phyloP scores from a whole-genome alignment of 2,797 vertebrate species.

The Coregonus sp. region DNA sequence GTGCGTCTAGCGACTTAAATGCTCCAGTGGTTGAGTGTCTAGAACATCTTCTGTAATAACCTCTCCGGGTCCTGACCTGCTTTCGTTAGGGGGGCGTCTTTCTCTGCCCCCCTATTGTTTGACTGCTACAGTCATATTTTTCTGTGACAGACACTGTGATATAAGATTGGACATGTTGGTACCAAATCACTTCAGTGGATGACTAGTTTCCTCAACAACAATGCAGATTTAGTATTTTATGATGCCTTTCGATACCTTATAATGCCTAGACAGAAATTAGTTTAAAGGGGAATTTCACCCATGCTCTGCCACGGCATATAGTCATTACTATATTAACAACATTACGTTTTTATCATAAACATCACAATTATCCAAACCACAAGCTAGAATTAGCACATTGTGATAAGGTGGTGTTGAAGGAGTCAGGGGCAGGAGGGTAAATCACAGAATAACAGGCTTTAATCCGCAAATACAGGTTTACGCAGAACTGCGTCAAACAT shows the following conservation, averaged over 20 bases:
- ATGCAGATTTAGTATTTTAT: no score
- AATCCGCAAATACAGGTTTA: no score
- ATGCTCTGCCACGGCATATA: no score
- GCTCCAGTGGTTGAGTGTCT: constrained; percentile 70
- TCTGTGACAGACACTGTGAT: constrained; percentile 17
- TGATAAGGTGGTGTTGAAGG: no score
- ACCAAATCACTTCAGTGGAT: constrained; percentile 38
- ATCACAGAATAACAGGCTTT: no score
- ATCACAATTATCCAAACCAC: no score
- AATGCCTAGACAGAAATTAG: neutral
- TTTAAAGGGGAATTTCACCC: no score
- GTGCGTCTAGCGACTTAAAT: constrained; percentile 71
- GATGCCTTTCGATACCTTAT: neutral
- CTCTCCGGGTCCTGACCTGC: constrained; percentile 21
- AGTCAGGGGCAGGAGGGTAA: no score
- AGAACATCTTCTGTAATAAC: constrained; percentile 44
- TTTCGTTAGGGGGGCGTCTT: constrained; percentile 2
- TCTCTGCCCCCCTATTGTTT: neutral
- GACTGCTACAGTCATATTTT: neutral
- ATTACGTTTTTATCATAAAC: no score
- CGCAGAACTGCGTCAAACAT: no score
- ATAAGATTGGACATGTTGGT: constrained; percentile 35
- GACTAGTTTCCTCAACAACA: neutral
- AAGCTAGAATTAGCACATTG: no score
- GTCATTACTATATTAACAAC: no score